phyloP scores from a whole-genome alignment of 1,140 invertebrate genomes.

The Cherax destructor region DNA sequence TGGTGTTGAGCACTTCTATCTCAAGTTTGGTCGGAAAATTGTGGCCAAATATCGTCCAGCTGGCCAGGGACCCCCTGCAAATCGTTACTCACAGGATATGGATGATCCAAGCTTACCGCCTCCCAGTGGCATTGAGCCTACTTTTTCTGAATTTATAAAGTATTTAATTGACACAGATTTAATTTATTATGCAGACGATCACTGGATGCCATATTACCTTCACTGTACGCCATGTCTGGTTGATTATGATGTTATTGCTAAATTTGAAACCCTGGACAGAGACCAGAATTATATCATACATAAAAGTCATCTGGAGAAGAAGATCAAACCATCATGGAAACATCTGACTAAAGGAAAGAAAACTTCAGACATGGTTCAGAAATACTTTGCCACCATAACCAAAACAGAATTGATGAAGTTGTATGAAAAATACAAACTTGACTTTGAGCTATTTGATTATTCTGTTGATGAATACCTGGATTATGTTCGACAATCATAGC shows the following conservation, averaged over 20 bases:
- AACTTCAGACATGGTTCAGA: slow-evolving; percentile 79
- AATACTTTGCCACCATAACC: slow-evolving; percentile 82
- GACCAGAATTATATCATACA: slow-evolving; percentile 83
- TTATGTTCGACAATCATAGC: slow-evolving; percentile 23
- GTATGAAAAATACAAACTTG: slow-evolving; percentile 83
- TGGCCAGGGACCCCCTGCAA: slow-evolving; percentile 3
- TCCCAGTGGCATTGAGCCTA: slow-evolving; percentile 78
- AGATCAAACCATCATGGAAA: slow-evolving; percentile 87
- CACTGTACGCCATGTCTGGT: slow-evolving; percentile 86
- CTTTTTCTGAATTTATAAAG: slow-evolving; percentile 83
- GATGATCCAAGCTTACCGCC: slow-evolving; percentile 68
- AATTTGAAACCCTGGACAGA: slow-evolving; percentile 90
- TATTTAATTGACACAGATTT: slow-evolving; percentile 75
- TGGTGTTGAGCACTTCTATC: slow-evolving; percentile 79
- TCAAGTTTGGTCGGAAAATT: slow-evolving; percentile 79
- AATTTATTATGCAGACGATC: slow-evolving; percentile 77
- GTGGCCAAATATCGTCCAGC: slow-evolving; percentile 77
- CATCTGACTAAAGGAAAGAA: slow-evolving; percentile 80
- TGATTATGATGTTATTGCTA: slow-evolving; percentile 87
- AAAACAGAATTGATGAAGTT: slow-evolving; percentile 80
- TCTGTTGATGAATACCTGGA: slow-evolving; percentile 81
- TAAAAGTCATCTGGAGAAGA: slow-evolving; percentile 81
- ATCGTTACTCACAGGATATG: slow-evolving; percentile 50
- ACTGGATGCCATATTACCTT: slow-evolving; percentile 85
- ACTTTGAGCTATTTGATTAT: slow-evolving; percentile 89